Base-by-base conservation (phyloP, 1,140 invertebrate genomes). In the Musca domestica region DNA sequence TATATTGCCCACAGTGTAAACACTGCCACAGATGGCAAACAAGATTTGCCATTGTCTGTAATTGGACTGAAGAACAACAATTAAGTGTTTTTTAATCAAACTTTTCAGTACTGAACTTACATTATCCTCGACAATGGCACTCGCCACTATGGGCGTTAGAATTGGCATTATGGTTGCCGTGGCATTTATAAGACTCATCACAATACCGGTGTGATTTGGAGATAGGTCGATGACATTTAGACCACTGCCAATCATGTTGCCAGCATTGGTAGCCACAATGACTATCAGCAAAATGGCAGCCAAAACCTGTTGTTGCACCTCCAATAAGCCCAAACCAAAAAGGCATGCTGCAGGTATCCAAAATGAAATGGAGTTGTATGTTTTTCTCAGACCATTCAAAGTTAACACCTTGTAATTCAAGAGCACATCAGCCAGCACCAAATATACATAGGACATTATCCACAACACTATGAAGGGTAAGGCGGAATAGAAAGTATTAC, bases 401-500 rank as follows among this genome's bases (percentile, higher is more conserved):
- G 25, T 46, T 3, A 61, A 61, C 56, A 68, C 48, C 54, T 41
- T 89, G 0, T 90, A 71, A 0, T 88, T 85, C 0, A 93, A 80
- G 20, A 92, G 76, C 0, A 74, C 73, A 2, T 91, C 86, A 0
- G 89, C 88, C 20, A 86, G 48, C 2, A 73, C 77, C 22, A 83
- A 76, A 64, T 87, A 56, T 1, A 65, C 30, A 25, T 54, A 69
- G 67, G 25, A 75, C 74, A 7, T 74, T 64, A 86, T 67, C 83
- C 86, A 91, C 85, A 88, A 89, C 1, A 83, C 85, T 22, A 90
- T 74, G 76, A 95, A 95, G 1, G 94, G 94, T 10, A 94, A 74
- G 0, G 92, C 89, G 22, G 91, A 88, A 22, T 89, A 74, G 48
- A 87, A 73, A n/a, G 91, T 90, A 75, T 79, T 25, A 73, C 83